phyloP scores from a whole-genome alignment of 2,888 invertebrate genomes.

The Iphiclides podalirius region DNA sequence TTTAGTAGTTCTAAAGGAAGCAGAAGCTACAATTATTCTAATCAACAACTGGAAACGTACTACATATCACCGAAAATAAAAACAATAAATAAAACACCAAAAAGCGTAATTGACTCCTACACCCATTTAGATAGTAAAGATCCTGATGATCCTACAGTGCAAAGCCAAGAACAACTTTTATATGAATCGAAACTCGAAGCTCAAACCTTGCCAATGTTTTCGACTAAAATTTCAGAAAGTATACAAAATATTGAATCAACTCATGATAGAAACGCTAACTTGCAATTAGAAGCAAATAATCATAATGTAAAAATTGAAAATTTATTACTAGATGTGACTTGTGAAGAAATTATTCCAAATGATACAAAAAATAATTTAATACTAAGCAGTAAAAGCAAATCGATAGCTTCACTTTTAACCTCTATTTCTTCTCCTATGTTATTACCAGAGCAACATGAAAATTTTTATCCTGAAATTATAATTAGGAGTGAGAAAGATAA shows the following conservation, averaged over 20 bases:
- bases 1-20: constrained; percentile 21
- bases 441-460: no score
- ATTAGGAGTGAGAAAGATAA: no score
- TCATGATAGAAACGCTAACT: not conserved
- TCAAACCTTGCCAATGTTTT: not conserved
- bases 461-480: no score
- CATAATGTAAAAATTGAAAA: no score
- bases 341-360: not conserved
- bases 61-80: constrained; percentile 41
- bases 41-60: constrained; percentile 33
- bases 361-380: not conserved
- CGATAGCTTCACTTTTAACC: no score
- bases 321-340: no score
- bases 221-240: not conserved
- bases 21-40: constrained; percentile 22
- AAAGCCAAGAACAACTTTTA: not conserved
- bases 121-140: no score
- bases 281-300: not conserved
- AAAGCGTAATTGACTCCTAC: not conserved
- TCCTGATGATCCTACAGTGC: not conserved
- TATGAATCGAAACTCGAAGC: not conserved
- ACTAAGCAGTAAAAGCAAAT: no score
- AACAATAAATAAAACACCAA: constrained; percentile 19
- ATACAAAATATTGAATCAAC: not conserved
- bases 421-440: no score